Base-by-base conservation (phyloP, 1,140 invertebrate genomes). In the Papilio xuthus region DNA sequence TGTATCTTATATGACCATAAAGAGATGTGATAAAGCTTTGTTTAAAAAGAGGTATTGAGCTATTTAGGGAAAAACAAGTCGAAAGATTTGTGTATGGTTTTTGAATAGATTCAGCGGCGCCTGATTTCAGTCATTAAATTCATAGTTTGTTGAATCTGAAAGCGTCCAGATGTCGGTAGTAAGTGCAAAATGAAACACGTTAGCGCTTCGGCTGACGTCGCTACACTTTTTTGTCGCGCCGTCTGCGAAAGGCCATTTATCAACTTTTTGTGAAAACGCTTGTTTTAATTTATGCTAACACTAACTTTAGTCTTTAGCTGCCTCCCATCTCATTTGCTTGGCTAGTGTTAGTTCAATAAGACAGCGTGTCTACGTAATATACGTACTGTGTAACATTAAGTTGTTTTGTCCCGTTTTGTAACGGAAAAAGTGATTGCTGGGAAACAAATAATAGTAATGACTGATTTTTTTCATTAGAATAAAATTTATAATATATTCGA, bases 281-380 rank as follows among this genome's bases (percentile, higher is more conserved):
- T 92, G 90, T 92, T 92, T 93, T 93, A 93, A 93, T 93, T 93
- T 93, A 93, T 93, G 90, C 92, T 91, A 85, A 89, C 87, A 88
- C 88, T 87, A 92, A 91, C 89, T 93, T 91, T 85, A 84, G 83
- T 89, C 86, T 84, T 77, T 80, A 84, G 87, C 86, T 93, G 92
- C 90, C 90, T 89, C 82, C 85, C 83, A 89, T 88, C 86, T 90
- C 88, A 92, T 91, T 92, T 89, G 87, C 83, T 83, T 76, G 80
- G 84, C 83, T 90, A 90, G n/a, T 87, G 85, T 89, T 84, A n/a
- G n/a, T n/a, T n/a, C n/a, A n/a, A n/a, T n/a, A n/a, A n/a, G n/a
- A n/a, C n/a, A n/a, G n/a, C n/a, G n/a, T n/a, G n/a, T n/a, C n/a
- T n/a, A n/a, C n/a, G n/a, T n/a, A n/a, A n/a, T n/a, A n/a, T n/a